A percentile compares a stretch with the other conserved stretches of the same genome.
phyloP scores from a whole-genome alignment of 2,888 invertebrate genomes.

The Tryphoninae sp. region DNA sequence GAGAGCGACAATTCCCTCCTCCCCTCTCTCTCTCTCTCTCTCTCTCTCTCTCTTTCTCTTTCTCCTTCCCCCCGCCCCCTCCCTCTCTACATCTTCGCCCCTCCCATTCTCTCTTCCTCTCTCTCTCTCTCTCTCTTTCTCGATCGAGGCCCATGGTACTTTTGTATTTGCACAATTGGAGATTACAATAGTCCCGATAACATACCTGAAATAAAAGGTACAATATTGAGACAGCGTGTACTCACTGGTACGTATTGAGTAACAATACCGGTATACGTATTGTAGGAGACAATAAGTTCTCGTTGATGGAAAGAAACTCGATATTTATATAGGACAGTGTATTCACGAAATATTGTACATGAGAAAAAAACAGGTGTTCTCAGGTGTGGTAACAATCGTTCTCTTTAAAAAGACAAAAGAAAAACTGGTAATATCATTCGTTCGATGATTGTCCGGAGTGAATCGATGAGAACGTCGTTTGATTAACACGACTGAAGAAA shows the following conservation, averaged over 20 bases:
- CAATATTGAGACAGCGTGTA: background rate
- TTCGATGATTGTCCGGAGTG: too few relatives aligned
- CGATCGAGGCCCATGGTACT: background rate
- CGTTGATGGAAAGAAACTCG: background rate
- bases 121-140: background rate
- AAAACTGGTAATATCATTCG: too few relatives aligned
- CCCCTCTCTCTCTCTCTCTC: conserved; percentile 2
- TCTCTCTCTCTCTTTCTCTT: conserved; percentile 1
- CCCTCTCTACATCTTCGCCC: background rate
- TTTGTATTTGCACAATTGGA: conserved; percentile 45
- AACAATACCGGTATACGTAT: conserved; percentile 28
- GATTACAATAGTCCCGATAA: conserved; percentile 36
- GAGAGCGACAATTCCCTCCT: conserved; percentile 2
- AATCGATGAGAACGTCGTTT: too few relatives aligned
- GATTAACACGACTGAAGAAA: too few relatives aligned
- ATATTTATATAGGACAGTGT: too few relatives aligned
- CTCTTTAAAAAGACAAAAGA: too few relatives aligned
- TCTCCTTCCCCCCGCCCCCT: background rate
- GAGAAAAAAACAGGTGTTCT: too few relatives aligned
- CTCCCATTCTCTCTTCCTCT: background rate
- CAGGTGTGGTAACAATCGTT: too few relatives aligned
- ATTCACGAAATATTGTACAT: too few relatives aligned
- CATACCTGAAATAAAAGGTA: background rate
- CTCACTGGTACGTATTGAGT: background rate
- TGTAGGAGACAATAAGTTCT: background rate